Base-by-base conservation (phyloP, 2,797 vertebrate species). In the Phyllotis vaccarum region DNA sequence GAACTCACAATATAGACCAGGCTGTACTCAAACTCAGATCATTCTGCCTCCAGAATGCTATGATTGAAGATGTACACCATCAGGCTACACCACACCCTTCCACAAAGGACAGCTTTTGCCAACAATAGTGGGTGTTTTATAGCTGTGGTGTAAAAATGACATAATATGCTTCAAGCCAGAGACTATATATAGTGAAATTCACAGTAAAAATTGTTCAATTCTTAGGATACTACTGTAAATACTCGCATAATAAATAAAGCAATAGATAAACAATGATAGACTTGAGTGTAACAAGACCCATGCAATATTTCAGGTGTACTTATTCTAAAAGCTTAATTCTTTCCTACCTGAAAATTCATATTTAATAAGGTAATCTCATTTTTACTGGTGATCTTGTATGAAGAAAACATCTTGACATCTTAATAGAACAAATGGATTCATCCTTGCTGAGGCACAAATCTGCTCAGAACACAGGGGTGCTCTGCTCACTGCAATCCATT, bases 391-490 rank as follows among this genome's bases (percentile, higher is more conserved):
- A 52, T 31, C 4, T 46, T 27, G 0, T 1, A 2, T n/a, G 29
- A 16, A 19, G 19, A 68, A 31, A 40, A 43, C 1, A 29, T 13
- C 3, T 7, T 27, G 40, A 4, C 0, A 5, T 82, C 46, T 80
- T 31, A 24, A 56, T 78, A 72, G 6, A 88, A 8, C 79, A 54
- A 22, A 10, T 3, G 0, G 9, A 17, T 52, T 81, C 27, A 22
- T 43, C 66, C 40, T 82, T 16, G 2, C 5, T 93, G 5, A 7
- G 34, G 12, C 27, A 0, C 10, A 54, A 46, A 19, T 17, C 22
- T 2, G 4, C 13, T 24, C 19, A 27, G 40, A 31, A 4, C 31
- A 46, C 1, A 46, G 3, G 52, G n/a, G 3, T 5, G 2, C 37
- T 62, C 43, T 74, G n/a, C 6, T 54, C 62, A 11, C 13, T 5